Percentiles rank a stretch among this genome's conserved stretches.
Conservation (phyloP, 2,797 vertebrate species). For the Sebastes miniatus region DNA sequence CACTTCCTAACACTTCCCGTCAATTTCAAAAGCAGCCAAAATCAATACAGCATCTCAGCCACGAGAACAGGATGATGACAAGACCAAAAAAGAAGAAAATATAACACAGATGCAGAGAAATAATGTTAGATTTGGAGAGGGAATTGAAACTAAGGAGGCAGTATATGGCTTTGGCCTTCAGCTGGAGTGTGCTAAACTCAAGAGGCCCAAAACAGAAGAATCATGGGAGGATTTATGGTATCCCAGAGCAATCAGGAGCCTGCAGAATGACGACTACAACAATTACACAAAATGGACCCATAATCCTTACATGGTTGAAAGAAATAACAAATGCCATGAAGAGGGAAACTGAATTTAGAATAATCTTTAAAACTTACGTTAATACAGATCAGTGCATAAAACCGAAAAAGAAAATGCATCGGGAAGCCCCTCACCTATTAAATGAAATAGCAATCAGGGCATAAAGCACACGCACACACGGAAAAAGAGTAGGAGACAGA, state of each 20-base stretch:
- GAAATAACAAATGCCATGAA: too few species aligned
- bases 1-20: slow-evolving; percentile 36
- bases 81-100: slow-evolving; percentile 18
- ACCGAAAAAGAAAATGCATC: slow-evolving; percentile 19
- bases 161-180: background rate
- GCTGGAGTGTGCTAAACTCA: background rate
- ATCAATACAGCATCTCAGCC: slow-evolving; percentile 30
- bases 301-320: too few species aligned
- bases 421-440: background rate
- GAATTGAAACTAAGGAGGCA: background rate
- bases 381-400: too few species aligned
- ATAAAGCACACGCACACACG: slow-evolving; percentile 4
- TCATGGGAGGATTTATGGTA: slow-evolving; percentile 5
- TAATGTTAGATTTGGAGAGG: background rate
- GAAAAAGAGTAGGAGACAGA: background rate
- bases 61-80: slow-evolving; percentile 11
- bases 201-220: background rate
- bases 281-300: too few species aligned
- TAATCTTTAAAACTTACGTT: too few species aligned
- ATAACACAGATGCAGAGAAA: slow-evolving; percentile 21
- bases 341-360: too few species aligned
- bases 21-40: slow-evolving; percentile 10
- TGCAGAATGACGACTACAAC: background rate
- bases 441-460: slow-evolving; percentile 1
- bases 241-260: background rate